Evolutionary conservation across 2,113 vertebrate genomes (phyloP).

Genomic region (Onychostruthus taczanowskii): DNA sequence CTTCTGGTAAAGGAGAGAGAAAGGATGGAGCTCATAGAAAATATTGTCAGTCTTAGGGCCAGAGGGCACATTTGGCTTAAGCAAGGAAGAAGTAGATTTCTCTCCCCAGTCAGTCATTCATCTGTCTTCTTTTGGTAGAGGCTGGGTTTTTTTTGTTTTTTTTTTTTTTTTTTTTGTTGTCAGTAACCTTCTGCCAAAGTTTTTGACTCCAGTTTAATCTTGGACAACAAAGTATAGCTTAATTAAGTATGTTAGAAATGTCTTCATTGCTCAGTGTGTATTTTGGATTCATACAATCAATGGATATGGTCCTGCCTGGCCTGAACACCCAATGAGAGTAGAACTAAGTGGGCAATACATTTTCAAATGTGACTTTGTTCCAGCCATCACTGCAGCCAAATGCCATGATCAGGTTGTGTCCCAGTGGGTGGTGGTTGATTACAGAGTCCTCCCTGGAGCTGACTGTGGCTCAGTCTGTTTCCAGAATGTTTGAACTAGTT

Average conservation of each 20-base stretch:
- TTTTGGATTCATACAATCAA: not conserved
- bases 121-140: not conserved
- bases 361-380: not conserved
- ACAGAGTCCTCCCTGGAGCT: not conserved
- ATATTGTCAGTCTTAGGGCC: not conserved
- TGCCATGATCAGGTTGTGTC: not conserved
- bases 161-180: not conserved
- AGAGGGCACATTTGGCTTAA: not conserved
- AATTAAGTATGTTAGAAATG: not conserved
- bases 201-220: not conserved
- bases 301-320: not conserved
- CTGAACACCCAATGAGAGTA: accelerated
- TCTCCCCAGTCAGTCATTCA: not conserved
- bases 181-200: not conserved
- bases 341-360: not conserved
- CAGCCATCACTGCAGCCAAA: not conserved
- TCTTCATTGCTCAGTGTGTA: not conserved
- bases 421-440: not conserved
- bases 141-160: not conserved
- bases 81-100: not conserved
- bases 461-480: not conserved
- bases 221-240: not conserved
- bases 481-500: not conserved
- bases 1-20: not conserved
- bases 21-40: not conserved